Conservation (phyloP, 2,797 vertebrate genomes). For the Sparidentex hasta region DNA sequence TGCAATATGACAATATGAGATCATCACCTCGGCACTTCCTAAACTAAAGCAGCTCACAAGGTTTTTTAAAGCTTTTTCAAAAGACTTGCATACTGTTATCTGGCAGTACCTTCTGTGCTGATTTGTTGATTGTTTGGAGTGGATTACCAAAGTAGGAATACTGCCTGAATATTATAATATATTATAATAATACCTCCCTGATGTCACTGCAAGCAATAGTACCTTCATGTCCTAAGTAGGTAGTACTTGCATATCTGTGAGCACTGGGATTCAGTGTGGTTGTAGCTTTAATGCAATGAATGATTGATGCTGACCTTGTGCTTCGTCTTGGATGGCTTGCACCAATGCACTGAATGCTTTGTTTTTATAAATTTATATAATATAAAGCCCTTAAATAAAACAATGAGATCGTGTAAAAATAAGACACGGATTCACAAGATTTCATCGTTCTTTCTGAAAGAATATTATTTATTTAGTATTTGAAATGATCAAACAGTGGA, state of each 20-base stretch:
- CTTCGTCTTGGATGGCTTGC: not conserved
- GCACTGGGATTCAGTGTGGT: not conserved
- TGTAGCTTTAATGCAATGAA: constrained; percentile 41
- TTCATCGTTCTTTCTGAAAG: not conserved
- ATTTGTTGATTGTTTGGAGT: constrained; percentile 8
- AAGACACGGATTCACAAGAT: not conserved
- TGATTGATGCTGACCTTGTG: constrained; percentile 27
- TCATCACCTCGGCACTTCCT: constrained; percentile 61
- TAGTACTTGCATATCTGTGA: not conserved
- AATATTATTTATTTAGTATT: not conserved
- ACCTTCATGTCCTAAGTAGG: no score
- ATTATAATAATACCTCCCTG: no score
- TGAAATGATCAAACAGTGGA: not conserved
- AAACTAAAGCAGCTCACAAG: constrained; percentile 58
- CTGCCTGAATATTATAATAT: not conserved
- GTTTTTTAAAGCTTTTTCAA: constrained; percentile 50
- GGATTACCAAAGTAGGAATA: not conserved
- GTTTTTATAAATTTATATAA: not conserved
- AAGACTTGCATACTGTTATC: constrained; percentile 10
- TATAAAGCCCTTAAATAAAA: constrained; percentile 6
- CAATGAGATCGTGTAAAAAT: not conserved
- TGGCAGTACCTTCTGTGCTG: not conserved
- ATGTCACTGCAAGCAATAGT: no score
- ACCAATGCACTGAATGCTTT: not conserved
- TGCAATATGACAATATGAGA: constrained; percentile 69